Base-by-base conservation (phyloP, 2,797 vertebrate species). In the Menidia menidia region DNA sequence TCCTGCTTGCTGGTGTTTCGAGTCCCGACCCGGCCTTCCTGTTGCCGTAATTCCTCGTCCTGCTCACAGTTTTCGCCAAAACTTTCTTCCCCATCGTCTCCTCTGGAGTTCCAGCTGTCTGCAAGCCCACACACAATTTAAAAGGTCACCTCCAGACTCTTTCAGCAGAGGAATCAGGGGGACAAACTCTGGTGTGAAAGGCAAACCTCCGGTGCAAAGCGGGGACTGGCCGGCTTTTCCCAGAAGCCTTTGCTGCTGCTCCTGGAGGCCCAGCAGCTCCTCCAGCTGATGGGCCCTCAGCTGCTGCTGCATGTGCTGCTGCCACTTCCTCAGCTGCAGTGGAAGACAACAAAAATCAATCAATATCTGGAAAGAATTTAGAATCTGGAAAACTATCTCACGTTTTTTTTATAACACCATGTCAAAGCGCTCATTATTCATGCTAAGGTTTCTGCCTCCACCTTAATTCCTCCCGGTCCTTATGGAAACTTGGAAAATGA, bases 301-400 rank as follows among this genome's bases (percentile, higher is more conserved):
- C 80, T 97, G 93, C 72, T 97, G 94, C 81, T 98, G 96, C 92
- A 97, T 97, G 81, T 94, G 95, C 75, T 96, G 95, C 82, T 99
- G 97, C 86, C 96, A 89, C 88, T 95, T 95, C 82, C 94, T 98
- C 78, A 99, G 86, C 97, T 99, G 63, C 54, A 71, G 45, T 25
- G 25, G 65, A 57, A 85, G 42, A 72, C 15, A 68, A n/a, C 66
- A 5, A 78, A 33, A 0, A 56, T 44, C n/a, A 25, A 25, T 25
- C 25, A 25, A 25, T 25, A 25, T 25, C 25, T 25, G 25, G 25
- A 25, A 25, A 25, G 25, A 25, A 25, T 25, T 25, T 25, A 25
- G 25, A n/a, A n/a, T n/a, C 25, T 2, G 25, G 25, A 25, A 25
- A 25, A 25, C 25, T 25, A 25, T 25, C 25, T 25, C 25, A 25